These are phyloP conservation scores for Erynnis tages DNA, from an alignment of 2,888 invertebrate genomes.

Conservation along the genomic window DNA sequence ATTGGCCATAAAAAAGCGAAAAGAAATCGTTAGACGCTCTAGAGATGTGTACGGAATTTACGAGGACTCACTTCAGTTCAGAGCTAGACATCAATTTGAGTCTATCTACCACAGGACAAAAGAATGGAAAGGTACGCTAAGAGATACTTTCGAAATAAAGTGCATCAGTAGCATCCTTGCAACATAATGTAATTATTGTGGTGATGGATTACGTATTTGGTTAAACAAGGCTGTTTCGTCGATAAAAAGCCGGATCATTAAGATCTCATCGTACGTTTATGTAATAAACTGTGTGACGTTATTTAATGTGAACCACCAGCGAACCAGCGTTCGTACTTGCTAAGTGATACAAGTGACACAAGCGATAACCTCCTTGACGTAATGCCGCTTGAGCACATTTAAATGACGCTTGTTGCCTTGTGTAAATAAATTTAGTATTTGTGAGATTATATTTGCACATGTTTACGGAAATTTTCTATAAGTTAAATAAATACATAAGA, in stretches of 20 bases:
- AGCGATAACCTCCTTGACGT: constrained; percentile 9
- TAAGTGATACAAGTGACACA: neutral
- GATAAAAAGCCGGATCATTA: constrained; percentile 37
- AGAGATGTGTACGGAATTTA: no score
- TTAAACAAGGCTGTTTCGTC: constrained; percentile 37
- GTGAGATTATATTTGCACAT: no score
- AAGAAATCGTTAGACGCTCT: no score
- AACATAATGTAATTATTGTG: constrained; percentile 1
- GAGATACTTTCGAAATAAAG: no score
- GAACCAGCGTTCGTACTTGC: neutral
- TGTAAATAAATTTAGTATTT: no score
- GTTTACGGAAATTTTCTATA: no score
- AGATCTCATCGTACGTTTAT: constrained; percentile 11
- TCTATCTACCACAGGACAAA: no score
- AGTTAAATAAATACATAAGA: no score
- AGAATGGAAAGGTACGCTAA: no score
- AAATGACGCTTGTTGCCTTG: neutral
- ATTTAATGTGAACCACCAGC: neutral
- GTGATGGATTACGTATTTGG: constrained; percentile 32
- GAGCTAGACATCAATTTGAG: no score
- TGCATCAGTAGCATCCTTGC: neutral
- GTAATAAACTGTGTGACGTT: constrained; percentile 15
- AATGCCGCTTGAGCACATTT: neutral
- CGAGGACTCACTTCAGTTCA: no score
- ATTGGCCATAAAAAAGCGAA: no score